Percentiles rank a stretch among this genome's conserved stretches.
These are phyloP conservation scores for Sigmodon hispidus DNA, from an alignment of 2,113 vertebrate species.

Conservation along the genomic window DNA sequence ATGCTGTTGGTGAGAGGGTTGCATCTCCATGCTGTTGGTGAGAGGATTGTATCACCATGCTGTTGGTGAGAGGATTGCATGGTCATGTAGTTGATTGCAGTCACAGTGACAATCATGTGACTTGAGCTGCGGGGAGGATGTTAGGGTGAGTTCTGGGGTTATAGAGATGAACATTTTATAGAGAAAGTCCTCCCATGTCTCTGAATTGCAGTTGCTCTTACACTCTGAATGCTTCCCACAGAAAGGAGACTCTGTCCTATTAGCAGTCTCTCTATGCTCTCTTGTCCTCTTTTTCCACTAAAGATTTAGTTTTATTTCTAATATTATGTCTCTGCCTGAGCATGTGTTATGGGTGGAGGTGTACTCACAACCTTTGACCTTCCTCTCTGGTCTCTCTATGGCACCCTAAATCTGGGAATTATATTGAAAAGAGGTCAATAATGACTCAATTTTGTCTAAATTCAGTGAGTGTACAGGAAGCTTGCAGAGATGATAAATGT, in stretches of 20 bases:
- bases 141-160: neutral
- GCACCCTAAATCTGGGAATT: constrained; percentile 24
- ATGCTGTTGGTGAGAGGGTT: rapidly evolving
- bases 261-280: neutral
- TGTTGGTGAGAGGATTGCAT: no score
- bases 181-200: neutral
- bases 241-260: neutral
- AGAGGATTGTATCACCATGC: neutral
- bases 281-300: no score
- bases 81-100: neutral
- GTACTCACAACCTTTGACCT: neutral
- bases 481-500: constrained; percentile 66
- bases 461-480: constrained; percentile 78
- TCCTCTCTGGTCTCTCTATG: neutral
- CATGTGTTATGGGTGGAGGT: neutral
- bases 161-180: neutral
- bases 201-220: neutral
- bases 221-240: neutral
- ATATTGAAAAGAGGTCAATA: no score
- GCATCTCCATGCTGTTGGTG: no score
- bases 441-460: constrained; percentile 82
- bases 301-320: neutral
- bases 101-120: neutral
- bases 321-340: neutral
- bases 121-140: neutral